Conservation (phyloP, 2,113 vertebrate species). For the Nematolebias whitei region DNA sequence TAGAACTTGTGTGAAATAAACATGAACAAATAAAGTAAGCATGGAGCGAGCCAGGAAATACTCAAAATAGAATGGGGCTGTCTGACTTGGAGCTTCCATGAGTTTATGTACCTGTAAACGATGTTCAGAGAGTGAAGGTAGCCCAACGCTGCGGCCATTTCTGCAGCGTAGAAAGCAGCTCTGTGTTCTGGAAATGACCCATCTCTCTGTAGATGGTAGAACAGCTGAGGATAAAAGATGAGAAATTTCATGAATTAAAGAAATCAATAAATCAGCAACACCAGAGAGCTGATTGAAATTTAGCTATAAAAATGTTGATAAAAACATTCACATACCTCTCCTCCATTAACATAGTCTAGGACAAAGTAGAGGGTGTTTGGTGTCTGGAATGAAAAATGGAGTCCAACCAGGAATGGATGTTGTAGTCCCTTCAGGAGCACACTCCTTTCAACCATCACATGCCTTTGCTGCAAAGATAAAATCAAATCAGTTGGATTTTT, state of each 20-base stretch:
- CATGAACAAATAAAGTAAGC: not conserved
- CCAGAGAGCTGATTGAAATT: not conserved
- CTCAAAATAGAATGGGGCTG: not conserved
- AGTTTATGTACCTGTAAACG: constrained; percentile 76
- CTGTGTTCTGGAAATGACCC: constrained; percentile 76
- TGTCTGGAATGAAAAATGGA: constrained; percentile 85
- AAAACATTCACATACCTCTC: constrained; percentile 70
- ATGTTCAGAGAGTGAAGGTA: constrained; percentile 82
- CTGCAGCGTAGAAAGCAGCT: constrained; percentile 81
- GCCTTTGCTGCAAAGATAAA: constrained; percentile 68
- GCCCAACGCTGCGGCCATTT: constrained; percentile 79
- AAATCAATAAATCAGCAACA: not conserved
- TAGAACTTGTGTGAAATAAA: constrained; percentile 17
- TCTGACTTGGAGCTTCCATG: not conserved
- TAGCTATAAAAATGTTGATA: no score
- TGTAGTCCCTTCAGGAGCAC: constrained; percentile 79
- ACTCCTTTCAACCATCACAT: constrained; percentile 83
- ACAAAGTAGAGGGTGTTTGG: constrained; percentile 80
- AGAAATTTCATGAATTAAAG: not conserved
- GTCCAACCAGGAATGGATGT: constrained; percentile 83
- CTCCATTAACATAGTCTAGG: constrained; percentile 82
- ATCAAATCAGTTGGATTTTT: constrained; percentile 36
- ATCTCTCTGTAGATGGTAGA: constrained; percentile 83
- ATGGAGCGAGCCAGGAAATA: no score
- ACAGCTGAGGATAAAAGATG: constrained; percentile 67